These are phyloP conservation scores for Podabrus alpinus DNA, from an alignment of 2,888 invertebrate genomes.

Conservation along the genomic window DNA sequence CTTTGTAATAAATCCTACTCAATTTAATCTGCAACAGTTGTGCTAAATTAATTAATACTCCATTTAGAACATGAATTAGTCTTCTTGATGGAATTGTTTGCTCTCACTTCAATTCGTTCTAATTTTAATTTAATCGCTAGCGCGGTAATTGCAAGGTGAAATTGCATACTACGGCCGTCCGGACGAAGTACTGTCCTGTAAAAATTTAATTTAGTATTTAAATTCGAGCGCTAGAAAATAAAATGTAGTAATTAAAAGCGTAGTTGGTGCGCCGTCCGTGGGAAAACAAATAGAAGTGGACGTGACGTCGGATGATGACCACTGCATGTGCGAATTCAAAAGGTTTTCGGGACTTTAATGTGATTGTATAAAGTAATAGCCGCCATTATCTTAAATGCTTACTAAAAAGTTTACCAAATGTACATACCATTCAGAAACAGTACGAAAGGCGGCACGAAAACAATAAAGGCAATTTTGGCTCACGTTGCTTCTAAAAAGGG, in stretches of 20 bases:
- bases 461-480: conserved; percentile 2
- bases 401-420: conserved; percentile 21
- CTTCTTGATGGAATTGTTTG: conserved; percentile 9
- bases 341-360: conserved; percentile 18
- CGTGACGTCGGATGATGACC: conserved; percentile 20
- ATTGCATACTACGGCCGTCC: too few species aligned
- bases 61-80: conserved; percentile 20
- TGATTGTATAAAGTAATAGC: conserved; percentile 28
- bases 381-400: conserved; percentile 26
- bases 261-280: background rate
- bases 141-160: background rate
- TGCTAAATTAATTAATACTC: conserved; percentile 22
- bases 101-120: background rate
- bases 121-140: background rate
- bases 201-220: background rate
- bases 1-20: conserved; percentile 10
- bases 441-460: background rate
- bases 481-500: conserved; percentile 5
- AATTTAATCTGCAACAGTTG: conserved; percentile 29
- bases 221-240: background rate
- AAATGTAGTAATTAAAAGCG: background rate
- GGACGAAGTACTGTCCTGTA: background rate
- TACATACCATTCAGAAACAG: background rate
- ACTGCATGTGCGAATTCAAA: conserved; percentile 10
- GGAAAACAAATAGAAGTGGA: conserved; percentile 15